Evolutionary conservation across 2,888 invertebrate species (phyloP), one percentile per base, ranked within the genome.

Genomic region (Clusia tigrina): DNA sequence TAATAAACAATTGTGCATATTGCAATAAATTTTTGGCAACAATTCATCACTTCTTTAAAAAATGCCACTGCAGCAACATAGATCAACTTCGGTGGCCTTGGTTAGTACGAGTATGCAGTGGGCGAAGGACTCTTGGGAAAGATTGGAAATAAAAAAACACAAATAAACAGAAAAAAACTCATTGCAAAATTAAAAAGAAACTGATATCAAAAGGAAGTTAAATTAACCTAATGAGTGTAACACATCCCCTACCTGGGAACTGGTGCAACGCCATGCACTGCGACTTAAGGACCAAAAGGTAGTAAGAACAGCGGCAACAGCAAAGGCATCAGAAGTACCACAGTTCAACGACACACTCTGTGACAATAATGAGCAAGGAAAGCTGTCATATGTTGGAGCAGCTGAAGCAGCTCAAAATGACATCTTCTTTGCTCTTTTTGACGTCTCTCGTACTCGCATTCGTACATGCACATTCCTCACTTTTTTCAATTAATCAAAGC

Each of bases 11-110:
- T 20, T 20, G 2, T 15, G 48, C 48, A 48, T 48, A 20, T 20
- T 20, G 42, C 48, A 48, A 18, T 42, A 15, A 42, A 15, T 42
- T 48, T 18, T 48, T 48, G 48, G 48, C 48, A 48, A 48, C 48
- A 2, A 48, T 48, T 48, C 20, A 22, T 48, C 48, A 22, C 18
- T 48, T 48, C 18, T 22, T 20, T 48, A 48, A 22, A 48, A 48
- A 20, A 15, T 48, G 48, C 20, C 18, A 20, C 48, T 18, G 15
- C 18, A 20, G 48, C 48, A 18, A 48, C 18, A 48, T 48, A 9
- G 18, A 48, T 18, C 48, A 48, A 20, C 22, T 3, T 3, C 20
- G 22, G 22, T 15, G 20, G 48, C 48, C 48, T 48, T 48, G 20
- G 22, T 48, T 20, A 3, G 18, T 3, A 20, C 48, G 22, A 48